Evolutionary conservation across 2,888 invertebrate genomes (phyloP).

Genomic region (Nephrotoma guestfalica): DNA sequence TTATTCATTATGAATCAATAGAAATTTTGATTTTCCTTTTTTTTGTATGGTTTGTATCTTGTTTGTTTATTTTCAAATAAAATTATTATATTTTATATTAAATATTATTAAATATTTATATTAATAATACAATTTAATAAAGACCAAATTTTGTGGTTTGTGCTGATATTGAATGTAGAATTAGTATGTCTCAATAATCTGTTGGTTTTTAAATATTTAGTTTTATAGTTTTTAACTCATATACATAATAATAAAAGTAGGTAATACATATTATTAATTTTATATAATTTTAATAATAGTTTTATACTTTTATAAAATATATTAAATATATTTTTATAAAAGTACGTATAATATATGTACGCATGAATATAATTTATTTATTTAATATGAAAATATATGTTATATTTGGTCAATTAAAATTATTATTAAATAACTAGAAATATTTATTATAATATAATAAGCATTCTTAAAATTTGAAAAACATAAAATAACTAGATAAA

Average conservation of each 20-base stretch:
- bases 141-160: background rate
- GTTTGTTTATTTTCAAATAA: background rate
- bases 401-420: background rate
- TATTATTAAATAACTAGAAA: background rate
- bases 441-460: background rate
- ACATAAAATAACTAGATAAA: background rate
- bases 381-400: background rate
- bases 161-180: background rate
- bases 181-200: background rate
- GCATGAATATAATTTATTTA: background rate
- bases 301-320: background rate
- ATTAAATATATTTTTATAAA: background rate
- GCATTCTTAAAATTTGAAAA: background rate
- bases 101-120: background rate
- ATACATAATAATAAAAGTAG: background rate
- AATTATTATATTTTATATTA: background rate
- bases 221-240: background rate
- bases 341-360: background rate
- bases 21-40: background rate
- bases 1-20: background rate
- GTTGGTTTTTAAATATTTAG: background rate
- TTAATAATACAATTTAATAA: background rate
- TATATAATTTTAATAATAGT: background rate
- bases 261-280: background rate
- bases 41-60: background rate